Base-by-base conservation (phyloP, 2,888 invertebrate genomes). In the Caenorhabditis sulstoni region DNA sequence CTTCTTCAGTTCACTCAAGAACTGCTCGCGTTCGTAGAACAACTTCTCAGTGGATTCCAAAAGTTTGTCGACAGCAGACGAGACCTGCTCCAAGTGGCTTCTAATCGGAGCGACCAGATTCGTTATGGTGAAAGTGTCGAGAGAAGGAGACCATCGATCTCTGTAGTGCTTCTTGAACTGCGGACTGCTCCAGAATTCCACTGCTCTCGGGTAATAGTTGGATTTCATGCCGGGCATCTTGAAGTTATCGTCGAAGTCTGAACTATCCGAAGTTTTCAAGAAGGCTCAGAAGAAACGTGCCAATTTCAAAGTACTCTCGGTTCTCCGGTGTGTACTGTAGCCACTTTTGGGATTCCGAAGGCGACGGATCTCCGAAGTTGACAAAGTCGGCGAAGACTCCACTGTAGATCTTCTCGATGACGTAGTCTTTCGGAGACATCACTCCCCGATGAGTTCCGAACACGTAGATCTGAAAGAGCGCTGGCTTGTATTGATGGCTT, bases 221-320 rank as follows among this genome's bases (percentile, higher is more conserved):
- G 35, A 4, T 23, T 49, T 45, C 39, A 47, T 55, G 14, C 68
- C 76, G 16, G 76, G 68, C 76, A 76, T 76, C 22, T 45, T 45
- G 23, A 68, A 35, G 22, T 76, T 76, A n/a, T 49, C 16, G 29
- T 64, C 68, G 18, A 76, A 76, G 39, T 76, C 76, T 76, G 5
- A 59, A 47, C 1, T 11, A 18, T 5, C 5, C n/a, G n/a, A 53
- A 7, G 23, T 7, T 55, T 3, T 16, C 9, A 14, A 5, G 18
- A 3, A 20, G 11, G 5, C 22, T 1, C 11, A 1, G 20, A 41
- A 18, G 11, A 9, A 44, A 9, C 49, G 8, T 18, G 70, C 71
- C 77, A 18, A 77, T 65, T 8, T 58, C n/a, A 53, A 71, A 77
- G 52, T 65, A 77, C 18, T 77, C 64, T 12, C 53, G 16, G 7